Evolutionary conservation across 1,140 invertebrate species (phyloP).

Genomic region (Brachionus asplanchnoidis): DNA sequence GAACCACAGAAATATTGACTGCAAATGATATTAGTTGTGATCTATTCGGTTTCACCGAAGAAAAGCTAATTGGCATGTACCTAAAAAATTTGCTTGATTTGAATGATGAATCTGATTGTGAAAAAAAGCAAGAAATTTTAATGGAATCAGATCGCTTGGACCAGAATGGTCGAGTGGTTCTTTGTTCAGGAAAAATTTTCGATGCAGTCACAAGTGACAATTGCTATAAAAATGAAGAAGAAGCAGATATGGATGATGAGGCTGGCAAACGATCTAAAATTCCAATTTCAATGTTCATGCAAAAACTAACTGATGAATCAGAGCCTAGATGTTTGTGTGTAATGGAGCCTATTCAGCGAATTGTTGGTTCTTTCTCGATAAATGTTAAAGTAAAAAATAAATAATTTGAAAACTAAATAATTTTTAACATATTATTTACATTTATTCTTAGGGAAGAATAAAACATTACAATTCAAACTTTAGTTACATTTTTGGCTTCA

Average conservation of each 20-base stretch:
- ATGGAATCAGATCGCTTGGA: slow-evolving; percentile 60
- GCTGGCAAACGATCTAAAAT: background rate
- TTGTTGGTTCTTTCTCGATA: slow-evolving; percentile 53
- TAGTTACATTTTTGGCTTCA: slow-evolving; percentile 59
- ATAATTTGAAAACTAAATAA: slow-evolving; percentile 56
- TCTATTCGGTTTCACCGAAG: slow-evolving; percentile 61
- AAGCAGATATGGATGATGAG: background rate
- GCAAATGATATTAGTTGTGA: slow-evolving; percentile 62
- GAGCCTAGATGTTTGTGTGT: slow-evolving; percentile 64
- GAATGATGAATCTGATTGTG: slow-evolving; percentile 45
- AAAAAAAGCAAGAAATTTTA: slow-evolving; percentile 58
- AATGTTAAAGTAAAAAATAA: slow-evolving; percentile 47
- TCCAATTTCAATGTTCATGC: slow-evolving; percentile 18
- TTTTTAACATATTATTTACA: slow-evolving; percentile 55
- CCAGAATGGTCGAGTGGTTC: slow-evolving; percentile 60
- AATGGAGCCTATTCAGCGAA: slow-evolving; percentile 63
- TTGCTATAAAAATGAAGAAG: background rate
- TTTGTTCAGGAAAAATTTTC: slow-evolving; percentile 64
- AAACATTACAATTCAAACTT: slow-evolving; percentile 58
- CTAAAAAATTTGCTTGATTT: slow-evolving; percentile 62
- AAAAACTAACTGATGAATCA: slow-evolving; percentile 42
- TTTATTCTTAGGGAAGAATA: slow-evolving; percentile 59
- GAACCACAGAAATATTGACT: slow-evolving; percentile 61
- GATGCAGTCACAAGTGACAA: slow-evolving; percentile 43
- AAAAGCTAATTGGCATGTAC: slow-evolving; percentile 60